Conservation (phyloP, 2,888 invertebrate genomes). For the Phyllotreta striolata region DNA sequence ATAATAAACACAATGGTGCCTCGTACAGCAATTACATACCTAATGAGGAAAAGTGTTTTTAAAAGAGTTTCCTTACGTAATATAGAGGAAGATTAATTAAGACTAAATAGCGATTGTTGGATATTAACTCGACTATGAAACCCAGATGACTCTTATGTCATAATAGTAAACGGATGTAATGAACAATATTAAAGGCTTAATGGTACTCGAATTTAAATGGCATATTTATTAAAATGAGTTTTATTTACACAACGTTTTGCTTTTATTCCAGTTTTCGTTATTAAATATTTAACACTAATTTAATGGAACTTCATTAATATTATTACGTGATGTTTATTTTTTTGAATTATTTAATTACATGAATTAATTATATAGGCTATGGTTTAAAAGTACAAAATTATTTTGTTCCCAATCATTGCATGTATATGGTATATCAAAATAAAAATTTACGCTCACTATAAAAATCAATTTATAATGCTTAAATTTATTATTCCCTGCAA, state of each 20-base stretch:
- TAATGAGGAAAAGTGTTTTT: constrained; percentile 44
- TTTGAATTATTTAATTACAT: no score
- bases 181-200: constrained; percentile 18
- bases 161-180: constrained; percentile 26
- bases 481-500: no score
- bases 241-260: neutral
- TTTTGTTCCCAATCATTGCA: no score
- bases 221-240: constrained; percentile 1
- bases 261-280: neutral
- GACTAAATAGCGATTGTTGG: constrained; percentile 42
- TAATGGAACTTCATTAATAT: no score
- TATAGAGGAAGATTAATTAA: constrained; percentile 39
- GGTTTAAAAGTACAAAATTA: no score
- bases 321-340: no score
- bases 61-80: constrained; percentile 24
- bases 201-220: constrained; percentile 13
- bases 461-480: no score
- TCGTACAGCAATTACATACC: constrained; percentile 33
- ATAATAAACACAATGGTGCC: constrained; percentile 33
- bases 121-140: constrained; percentile 34
- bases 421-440: no score
- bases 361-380: no score
- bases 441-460: no score
- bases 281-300: no score
- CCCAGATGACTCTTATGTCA: constrained; percentile 32